phyloP scores from a whole-genome alignment of 2,113 vertebrate species.

The Diglossa brunneiventris region DNA sequence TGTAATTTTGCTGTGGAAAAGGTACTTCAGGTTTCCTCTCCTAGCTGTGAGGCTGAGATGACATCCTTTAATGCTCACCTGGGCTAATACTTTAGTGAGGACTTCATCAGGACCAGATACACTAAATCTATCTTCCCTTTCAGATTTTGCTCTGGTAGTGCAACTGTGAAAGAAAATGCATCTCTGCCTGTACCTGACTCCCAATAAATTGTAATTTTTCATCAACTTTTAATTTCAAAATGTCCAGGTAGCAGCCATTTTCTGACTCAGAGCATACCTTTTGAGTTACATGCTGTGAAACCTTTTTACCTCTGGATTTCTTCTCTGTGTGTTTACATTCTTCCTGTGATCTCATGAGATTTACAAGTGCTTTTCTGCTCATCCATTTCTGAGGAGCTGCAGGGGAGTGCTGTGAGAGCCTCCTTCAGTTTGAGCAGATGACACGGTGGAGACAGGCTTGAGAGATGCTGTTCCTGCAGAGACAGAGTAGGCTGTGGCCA shows the following conservation, averaged over 20 bases:
- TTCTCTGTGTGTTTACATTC: background rate
- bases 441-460: background rate
- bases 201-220: background rate
- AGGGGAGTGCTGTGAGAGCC: fast-evolving
- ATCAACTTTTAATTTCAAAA: background rate
- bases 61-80: background rate
- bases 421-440: background rate
- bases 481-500: background rate
- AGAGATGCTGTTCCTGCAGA: background rate
- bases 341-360: background rate
- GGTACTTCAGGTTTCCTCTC: background rate
- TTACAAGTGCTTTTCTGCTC: background rate
- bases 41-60: background rate
- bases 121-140: background rate
- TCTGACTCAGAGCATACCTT: background rate
- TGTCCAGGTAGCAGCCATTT: background rate
- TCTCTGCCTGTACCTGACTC: background rate
- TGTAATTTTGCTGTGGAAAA: background rate
- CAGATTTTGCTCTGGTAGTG: background rate
- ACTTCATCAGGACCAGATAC: background rate
- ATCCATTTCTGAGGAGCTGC: background rate
- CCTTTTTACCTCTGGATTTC: background rate
- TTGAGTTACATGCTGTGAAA: background rate
- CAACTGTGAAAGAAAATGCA: background rate
- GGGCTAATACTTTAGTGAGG: background rate